Conservation (phyloP, 2,113 vertebrate species). For the Paramisgurnus dabryanus region DNA sequence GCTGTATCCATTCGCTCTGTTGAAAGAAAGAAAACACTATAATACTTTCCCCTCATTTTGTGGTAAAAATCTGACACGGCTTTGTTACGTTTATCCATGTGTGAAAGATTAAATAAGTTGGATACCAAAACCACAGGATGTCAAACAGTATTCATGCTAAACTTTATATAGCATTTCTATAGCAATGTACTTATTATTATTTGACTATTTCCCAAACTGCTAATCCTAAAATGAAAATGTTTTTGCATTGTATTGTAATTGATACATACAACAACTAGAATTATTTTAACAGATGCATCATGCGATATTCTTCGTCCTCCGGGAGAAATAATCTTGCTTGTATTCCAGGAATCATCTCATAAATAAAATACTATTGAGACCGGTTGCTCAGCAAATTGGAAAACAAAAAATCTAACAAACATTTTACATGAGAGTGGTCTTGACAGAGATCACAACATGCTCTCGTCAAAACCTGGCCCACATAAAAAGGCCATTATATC, state of each 20-base stretch:
- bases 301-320: background rate
- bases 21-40: constrained; percentile 39
- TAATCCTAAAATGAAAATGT: background rate
- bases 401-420: constrained; percentile 59
- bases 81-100: background rate
- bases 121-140: constrained; percentile 3
- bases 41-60: background rate
- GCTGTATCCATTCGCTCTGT: constrained; percentile 96
- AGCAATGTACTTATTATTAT: background rate
- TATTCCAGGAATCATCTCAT: constrained; percentile 18
- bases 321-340: background rate
- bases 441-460: constrained; percentile 33
- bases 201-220: background rate
- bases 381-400: constrained; percentile 54
- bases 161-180: background rate
- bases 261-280: constrained; percentile 1
- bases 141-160: background rate
- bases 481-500: constrained; percentile 57
- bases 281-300: constrained; percentile 1
- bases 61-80: constrained; percentile 1
- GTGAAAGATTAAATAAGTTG: constrained; percentile 13
- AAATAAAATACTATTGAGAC: constrained; percentile 43
- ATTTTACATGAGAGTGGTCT: constrained; percentile 36
- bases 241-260: background rate
- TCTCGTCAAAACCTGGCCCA: constrained; percentile 29